Conservation (phyloP, 2,888 invertebrate genomes). For the Erpobdella octoculata region DNA sequence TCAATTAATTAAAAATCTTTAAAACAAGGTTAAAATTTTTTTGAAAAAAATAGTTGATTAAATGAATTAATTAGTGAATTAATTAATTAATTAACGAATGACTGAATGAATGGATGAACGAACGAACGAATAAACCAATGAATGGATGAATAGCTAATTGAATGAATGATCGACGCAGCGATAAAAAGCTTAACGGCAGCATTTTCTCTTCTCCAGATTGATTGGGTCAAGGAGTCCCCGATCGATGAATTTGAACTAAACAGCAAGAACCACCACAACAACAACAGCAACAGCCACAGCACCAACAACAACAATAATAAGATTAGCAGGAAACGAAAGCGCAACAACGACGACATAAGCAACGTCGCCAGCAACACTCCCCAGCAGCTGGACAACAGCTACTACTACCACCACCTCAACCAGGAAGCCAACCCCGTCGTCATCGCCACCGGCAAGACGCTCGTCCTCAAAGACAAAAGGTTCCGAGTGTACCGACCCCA, state of each 20-base stretch:
- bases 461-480: slow-evolving; percentile 34
- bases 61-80: background rate
- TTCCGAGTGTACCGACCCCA: slow-evolving; percentile 37
- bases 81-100: background rate
- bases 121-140: background rate
- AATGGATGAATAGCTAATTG: slow-evolving; percentile 3
- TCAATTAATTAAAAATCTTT: too few relatives aligned
- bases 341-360: slow-evolving; percentile 13
- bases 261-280: background rate
- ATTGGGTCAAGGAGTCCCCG: slow-evolving; percentile 22
- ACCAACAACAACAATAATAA: background rate
- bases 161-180: background rate
- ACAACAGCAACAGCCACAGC: background rate
- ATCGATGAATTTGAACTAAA: slow-evolving; percentile 6
- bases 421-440: slow-evolving; percentile 26
- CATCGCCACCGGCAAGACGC: slow-evolving; percentile 36
- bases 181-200: too few relatives aligned
- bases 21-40: too few relatives aligned
- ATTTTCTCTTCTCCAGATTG: slow-evolving; percentile 12
- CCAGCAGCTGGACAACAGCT: slow-evolving; percentile 2
- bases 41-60: background rate
- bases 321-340: slow-evolving; percentile 14
- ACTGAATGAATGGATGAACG: background rate
- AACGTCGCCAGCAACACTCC: background rate
- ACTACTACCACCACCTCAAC: slow-evolving; percentile 25